A percentile compares a stretch with the other conserved stretches of the same genome.
These are phyloP conservation scores for Epirrita christyi DNA, from an alignment of 2,888 invertebrate species.

Conservation along the genomic window DNA sequence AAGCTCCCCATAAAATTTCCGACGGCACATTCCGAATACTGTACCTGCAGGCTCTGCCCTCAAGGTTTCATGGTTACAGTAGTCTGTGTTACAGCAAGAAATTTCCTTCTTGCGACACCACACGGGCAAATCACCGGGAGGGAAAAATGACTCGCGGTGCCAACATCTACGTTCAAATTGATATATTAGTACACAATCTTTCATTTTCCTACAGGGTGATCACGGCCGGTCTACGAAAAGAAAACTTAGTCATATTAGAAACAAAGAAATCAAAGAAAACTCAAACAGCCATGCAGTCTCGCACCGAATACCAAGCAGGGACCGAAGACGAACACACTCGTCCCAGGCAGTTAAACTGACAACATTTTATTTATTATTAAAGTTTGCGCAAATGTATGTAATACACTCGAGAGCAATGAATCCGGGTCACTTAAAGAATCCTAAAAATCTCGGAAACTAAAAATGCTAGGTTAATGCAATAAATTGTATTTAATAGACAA, in stretches of 20 bases:
- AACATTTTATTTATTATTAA: no score
- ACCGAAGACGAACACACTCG: constrained; percentile 30
- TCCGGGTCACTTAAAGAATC: background rate
- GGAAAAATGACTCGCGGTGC: constrained; percentile 83
- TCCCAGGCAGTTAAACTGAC: constrained; percentile 13
- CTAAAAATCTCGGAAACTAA: no score
- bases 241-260: constrained; percentile 70
- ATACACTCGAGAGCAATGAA: background rate
- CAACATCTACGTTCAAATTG: constrained; percentile 85
- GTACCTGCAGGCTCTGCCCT: constrained; percentile 64
- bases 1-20: constrained; percentile 66
- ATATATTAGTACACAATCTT: constrained; percentile 52
- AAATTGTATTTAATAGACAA: no score
- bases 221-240: constrained; percentile 76
- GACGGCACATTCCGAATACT: constrained; percentile 67
- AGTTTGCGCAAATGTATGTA: no score
- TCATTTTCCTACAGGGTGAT: constrained; percentile 63
- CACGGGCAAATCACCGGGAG: constrained; percentile 85
- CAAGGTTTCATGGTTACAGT: constrained; percentile 84
- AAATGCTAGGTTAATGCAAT: no score
- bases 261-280: constrained; percentile 51
- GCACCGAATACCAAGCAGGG: constrained; percentile 65
- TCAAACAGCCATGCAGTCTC: constrained; percentile 72
- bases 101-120: constrained; percentile 84
- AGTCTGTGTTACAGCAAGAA: constrained; percentile 88